These are phyloP conservation scores for Didymodactylos carnosus DNA, from an alignment of 2,888 invertebrate genomes.

Conservation along the genomic window DNA sequence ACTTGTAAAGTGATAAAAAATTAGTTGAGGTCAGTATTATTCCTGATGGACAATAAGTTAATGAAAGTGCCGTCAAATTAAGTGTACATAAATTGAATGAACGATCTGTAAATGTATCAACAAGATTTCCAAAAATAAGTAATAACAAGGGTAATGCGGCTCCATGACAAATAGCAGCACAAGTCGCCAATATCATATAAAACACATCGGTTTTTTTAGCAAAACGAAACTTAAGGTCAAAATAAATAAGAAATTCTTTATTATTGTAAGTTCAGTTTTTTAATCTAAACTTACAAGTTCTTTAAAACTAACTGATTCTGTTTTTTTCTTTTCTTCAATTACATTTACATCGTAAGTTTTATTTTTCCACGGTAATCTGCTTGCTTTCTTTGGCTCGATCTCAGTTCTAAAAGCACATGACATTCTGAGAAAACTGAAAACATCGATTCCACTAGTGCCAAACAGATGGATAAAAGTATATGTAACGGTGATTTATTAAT, in stretches of 20 bases:
- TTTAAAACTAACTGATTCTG: background rate
- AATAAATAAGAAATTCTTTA: too few species aligned
- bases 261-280: background rate
- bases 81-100: background rate
- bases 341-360: too few species aligned
- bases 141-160: slow-evolving; percentile 27
- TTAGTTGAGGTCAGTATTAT: background rate
- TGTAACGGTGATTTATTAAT: too few species aligned
- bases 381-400: too few species aligned
- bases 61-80: background rate
- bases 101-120: slow-evolving; percentile 25
- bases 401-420: too few species aligned
- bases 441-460: too few species aligned
- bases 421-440: too few species aligned
- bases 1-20: background rate
- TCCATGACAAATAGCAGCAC: slow-evolving; percentile 23
- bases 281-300: background rate
- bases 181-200: slow-evolving; percentile 25
- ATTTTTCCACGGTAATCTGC: too few species aligned
- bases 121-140: slow-evolving; percentile 31
- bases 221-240: slow-evolving; percentile 29
- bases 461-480: too few species aligned
- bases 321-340: background rate
- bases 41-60: background rate
- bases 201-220: slow-evolving; percentile 22